Conservation (phyloP, 2,888 invertebrate genomes). For the Drosophila formosana region DNA sequence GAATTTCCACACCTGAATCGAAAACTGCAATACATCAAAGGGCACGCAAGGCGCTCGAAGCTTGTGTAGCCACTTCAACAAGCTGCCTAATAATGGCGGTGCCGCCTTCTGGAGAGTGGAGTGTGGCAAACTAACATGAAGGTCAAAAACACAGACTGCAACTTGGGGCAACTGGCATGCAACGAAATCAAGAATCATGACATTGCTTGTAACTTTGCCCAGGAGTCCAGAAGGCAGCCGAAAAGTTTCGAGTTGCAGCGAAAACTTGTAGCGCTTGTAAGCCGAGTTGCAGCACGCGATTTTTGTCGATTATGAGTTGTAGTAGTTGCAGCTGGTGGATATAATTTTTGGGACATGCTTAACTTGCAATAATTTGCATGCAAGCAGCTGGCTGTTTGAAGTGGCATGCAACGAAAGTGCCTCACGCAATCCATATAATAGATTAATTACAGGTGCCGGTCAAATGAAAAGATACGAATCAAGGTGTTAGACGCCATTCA, state of each 20-base stretch:
- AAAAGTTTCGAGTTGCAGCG: constrained; percentile 41
- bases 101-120: not conserved
- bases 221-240: constrained; percentile 30
- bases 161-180: constrained; percentile 31
- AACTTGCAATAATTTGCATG: constrained; percentile 75
- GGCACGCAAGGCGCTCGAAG: constrained; percentile 43
- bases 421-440: constrained; percentile 66
- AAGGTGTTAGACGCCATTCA: constrained; percentile 30
- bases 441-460: constrained; percentile 63
- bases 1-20: constrained; percentile 61
- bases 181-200: constrained; percentile 21
- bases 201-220: constrained; percentile 11
- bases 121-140: constrained; percentile 18
- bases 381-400: constrained; percentile 46
- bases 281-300: constrained; percentile 57
- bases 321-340: constrained; percentile 42
- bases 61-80: constrained; percentile 53
- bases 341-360: constrained; percentile 61
- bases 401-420: constrained; percentile 65
- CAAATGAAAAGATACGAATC: constrained; percentile 11
- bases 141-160: constrained; percentile 42
- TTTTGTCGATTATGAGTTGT: constrained; percentile 69
- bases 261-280: constrained; percentile 31
- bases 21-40: constrained; percentile 39
- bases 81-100: constrained; percentile 48